Percentiles rank a stretch among this genome's conserved stretches.
Evolutionary conservation across 1,140 invertebrate species (phyloP).

Genomic region (Aculops lycopersici): DNA sequence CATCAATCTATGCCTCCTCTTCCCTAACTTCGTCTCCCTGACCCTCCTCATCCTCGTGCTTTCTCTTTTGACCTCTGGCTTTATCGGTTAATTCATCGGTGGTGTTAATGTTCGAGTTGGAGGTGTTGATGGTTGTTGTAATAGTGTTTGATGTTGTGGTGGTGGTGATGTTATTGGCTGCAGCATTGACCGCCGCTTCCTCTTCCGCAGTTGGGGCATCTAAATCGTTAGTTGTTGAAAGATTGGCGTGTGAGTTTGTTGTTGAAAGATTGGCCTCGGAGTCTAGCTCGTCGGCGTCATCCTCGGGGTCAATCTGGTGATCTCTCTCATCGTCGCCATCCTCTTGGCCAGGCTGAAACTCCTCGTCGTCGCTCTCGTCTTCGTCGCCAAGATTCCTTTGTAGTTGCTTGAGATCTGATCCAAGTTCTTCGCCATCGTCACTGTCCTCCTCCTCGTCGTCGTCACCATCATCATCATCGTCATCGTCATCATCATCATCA

Average conservation of each 20-base stretch:
- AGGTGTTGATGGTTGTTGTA: too few relatives aligned
- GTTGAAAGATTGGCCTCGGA: not conserved
- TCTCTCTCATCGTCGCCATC: slow-evolving; percentile 7
- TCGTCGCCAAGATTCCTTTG: slow-evolving; percentile 20
- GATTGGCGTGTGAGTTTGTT: too few relatives aligned
- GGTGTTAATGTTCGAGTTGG: too few relatives aligned
- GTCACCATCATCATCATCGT: slow-evolving; percentile 25
- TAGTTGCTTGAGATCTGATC: slow-evolving; percentile 17
- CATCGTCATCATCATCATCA: slow-evolving; percentile 21
- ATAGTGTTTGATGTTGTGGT: too few relatives aligned
- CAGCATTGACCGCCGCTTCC: too few relatives aligned
- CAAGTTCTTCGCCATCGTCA: slow-evolving; percentile 27
- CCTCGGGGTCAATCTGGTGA: not conserved
- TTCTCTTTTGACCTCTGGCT: slow-evolving; percentile 32
- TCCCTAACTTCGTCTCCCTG: too few relatives aligned
- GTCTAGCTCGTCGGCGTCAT: slow-evolving; percentile 1
- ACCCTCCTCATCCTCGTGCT: slow-evolving; percentile 24
- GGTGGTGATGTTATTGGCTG: too few relatives aligned
- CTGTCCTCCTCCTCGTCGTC: slow-evolving; percentile 35
- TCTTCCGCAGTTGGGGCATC: too few relatives aligned
- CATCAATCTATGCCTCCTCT: too few relatives aligned
- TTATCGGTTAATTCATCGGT: slow-evolving; percentile 18
- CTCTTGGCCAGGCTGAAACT: slow-evolving; percentile 1
- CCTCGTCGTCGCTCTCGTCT: slow-evolving; percentile 25
- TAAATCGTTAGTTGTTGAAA: too few relatives aligned